A percentile compares a stretch with the other conserved stretches of the same genome.
Conservation (phyloP, 2,113 vertebrate genomes). For the Rhinolophus sinicus region DNA sequence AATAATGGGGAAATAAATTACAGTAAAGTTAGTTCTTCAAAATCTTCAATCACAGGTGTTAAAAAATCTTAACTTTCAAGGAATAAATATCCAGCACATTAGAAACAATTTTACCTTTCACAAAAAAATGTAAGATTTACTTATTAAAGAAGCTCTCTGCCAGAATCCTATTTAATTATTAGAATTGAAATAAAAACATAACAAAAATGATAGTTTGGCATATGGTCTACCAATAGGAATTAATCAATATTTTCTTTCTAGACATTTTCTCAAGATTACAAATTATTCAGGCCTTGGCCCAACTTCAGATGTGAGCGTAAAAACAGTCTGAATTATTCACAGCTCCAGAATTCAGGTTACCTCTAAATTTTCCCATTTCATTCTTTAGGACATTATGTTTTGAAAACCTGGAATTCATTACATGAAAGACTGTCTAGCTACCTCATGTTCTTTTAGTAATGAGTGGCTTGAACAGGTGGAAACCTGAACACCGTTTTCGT, state of each 20-base stretch:
- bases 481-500: not conserved
- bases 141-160: not conserved
- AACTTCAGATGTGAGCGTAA: constrained; percentile 45
- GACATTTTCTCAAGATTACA: not conserved
- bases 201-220: not conserved
- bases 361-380: not conserved
- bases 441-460: not conserved
- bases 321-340: constrained; percentile 18
- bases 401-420: constrained; percentile 12
- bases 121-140: not conserved
- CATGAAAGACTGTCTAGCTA: not conserved
- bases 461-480: not conserved
- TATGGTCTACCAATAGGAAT: not conserved
- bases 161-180: not conserved
- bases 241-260: constrained; percentile 43
- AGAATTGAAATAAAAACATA: not conserved
- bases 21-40: not conserved
- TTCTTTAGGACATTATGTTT: not conserved
- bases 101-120: not conserved
- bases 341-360: not conserved
- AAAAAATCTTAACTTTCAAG: not conserved
- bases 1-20: not conserved
- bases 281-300: not conserved
- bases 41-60: not conserved
- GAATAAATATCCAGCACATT: not conserved